These are phyloP conservation scores for Ceraclea dissimilis DNA, from an alignment of 2,888 invertebrate species.

Conservation along the genomic window DNA sequence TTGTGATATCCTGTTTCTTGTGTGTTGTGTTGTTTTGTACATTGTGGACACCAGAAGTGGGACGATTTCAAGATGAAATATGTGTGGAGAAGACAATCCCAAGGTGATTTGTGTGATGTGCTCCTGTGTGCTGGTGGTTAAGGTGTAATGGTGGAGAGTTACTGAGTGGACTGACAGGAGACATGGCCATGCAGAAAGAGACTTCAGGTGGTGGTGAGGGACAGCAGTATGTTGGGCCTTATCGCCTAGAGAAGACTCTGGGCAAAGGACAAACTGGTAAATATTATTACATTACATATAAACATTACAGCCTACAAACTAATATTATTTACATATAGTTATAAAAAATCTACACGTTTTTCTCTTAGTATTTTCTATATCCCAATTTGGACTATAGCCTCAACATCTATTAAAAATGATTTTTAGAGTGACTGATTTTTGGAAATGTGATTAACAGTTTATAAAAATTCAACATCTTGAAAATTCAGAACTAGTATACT, in stretches of 20 bases:
- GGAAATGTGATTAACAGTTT: too few species aligned
- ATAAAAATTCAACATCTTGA: too few species aligned
- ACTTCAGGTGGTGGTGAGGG: slow-evolving; percentile 51
- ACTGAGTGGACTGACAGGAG: not conserved
- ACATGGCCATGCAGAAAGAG: slow-evolving; percentile 38
- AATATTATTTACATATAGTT: too few species aligned
- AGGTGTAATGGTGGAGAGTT: not conserved
- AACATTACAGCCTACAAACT: too few species aligned
- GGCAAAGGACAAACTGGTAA: slow-evolving; percentile 99
- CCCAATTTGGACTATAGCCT: too few species aligned
- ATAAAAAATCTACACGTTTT: too few species aligned
- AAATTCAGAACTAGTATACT: too few species aligned
- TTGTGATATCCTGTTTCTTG: not conserved
- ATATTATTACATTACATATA: slow-evolving; percentile 27
- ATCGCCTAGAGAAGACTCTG: slow-evolving; percentile 96
- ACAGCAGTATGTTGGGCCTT: slow-evolving; percentile 97
- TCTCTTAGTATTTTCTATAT: too few species aligned
- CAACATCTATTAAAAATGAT: too few species aligned
- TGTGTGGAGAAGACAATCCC: not conserved
- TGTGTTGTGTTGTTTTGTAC: not conserved
- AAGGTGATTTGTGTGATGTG: not conserved
- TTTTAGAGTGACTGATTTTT: too few species aligned
- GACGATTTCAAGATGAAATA: slow-evolving; percentile 2
- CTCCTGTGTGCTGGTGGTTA: not conserved
- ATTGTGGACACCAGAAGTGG: not conserved